Percentiles rank a stretch among this genome's conserved stretches.
Evolutionary conservation across 64 coral and sea anemone species (phyloP).

Genomic region (Dendrophyllia cribrosa): DNA sequence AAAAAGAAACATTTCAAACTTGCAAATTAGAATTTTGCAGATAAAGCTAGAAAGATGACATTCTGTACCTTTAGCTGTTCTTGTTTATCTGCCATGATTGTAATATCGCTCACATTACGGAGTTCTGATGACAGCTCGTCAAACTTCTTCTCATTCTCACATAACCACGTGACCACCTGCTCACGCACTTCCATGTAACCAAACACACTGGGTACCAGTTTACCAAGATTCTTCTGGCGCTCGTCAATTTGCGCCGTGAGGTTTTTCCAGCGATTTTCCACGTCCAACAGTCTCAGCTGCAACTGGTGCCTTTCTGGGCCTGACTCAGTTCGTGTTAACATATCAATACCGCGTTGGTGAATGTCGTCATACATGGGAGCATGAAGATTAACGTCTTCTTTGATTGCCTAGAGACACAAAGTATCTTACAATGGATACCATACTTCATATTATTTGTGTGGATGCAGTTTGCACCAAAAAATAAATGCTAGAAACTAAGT

Average conservation of each 20-base stretch:
- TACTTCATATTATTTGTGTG: no score
- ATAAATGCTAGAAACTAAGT: no score
- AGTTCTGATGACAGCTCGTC: conserved; percentile 54
- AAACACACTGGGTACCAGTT: conserved; percentile 78
- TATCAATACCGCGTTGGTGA: conserved; percentile 41
- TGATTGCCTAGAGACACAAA: conserved; percentile 44
- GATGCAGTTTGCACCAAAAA: no score
- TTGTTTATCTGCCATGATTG: conserved; percentile 76
- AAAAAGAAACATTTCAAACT: no score
- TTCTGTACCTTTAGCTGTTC: conserved; percentile 70
- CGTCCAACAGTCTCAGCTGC: conserved; percentile 57
- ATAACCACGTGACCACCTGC: conserved; percentile 75
- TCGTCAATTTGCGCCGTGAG: conserved; percentile 68
- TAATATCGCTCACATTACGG: conserved; percentile 62
- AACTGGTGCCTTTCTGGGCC: conserved; percentile 61
- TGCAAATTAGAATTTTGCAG: no score
- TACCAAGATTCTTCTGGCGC: conserved; percentile 78
- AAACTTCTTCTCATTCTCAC: conserved; percentile 74
- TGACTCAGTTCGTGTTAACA: conserved; percentile 52
- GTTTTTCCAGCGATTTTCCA: conserved; percentile 76
- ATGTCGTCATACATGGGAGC: conserved; percentile 75
- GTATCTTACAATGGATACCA: neutral
- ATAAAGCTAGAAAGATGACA: no score
- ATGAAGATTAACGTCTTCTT: conserved; percentile 76
- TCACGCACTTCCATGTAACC: conserved; percentile 79